Evolutionary conservation across 2,113 vertebrate genomes (phyloP).

Genomic region (Eubucco bourcierii): DNA sequence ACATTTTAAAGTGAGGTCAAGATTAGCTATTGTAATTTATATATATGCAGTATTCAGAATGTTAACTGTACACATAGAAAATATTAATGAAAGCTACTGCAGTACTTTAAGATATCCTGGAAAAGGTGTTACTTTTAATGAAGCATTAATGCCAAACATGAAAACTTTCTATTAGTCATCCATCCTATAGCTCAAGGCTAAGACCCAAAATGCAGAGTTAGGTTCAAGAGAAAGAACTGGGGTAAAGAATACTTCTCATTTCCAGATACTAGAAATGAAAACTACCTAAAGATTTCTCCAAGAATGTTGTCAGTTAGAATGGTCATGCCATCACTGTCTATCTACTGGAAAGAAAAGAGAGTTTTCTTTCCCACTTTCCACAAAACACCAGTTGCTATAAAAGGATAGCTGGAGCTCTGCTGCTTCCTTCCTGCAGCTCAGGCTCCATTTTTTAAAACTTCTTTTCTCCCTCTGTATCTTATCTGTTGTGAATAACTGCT

Average conservation of each 20-base stretch:
- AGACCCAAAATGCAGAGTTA: neutral
- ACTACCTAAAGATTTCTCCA: neutral
- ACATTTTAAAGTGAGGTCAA: neutral
- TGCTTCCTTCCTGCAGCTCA: neutral
- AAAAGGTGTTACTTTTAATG: neutral
- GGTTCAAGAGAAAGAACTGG: neutral
- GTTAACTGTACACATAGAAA: neutral
- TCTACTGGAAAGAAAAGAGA: constrained; percentile 10
- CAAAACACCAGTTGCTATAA: constrained; percentile 56
- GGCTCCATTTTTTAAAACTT: neutral
- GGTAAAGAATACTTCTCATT: neutral
- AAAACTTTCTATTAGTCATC: neutral
- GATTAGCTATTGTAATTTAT: neutral
- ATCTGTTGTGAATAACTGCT: neutral
- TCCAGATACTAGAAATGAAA: neutral
- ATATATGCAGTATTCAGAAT: neutral
- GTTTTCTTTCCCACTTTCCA: constrained; percentile 31
- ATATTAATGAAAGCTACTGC: neutral
- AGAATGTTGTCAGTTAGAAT: neutral
- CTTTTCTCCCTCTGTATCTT: neutral
- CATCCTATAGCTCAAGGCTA: neutral
- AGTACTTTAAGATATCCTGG: neutral
- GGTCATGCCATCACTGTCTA: neutral
- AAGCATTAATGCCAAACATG: neutral
- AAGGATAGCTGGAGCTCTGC: constrained; percentile 25